Evolutionary conservation across 2,888 invertebrate genomes (phyloP).

Genomic region (Margaritifera margaritifera): DNA sequence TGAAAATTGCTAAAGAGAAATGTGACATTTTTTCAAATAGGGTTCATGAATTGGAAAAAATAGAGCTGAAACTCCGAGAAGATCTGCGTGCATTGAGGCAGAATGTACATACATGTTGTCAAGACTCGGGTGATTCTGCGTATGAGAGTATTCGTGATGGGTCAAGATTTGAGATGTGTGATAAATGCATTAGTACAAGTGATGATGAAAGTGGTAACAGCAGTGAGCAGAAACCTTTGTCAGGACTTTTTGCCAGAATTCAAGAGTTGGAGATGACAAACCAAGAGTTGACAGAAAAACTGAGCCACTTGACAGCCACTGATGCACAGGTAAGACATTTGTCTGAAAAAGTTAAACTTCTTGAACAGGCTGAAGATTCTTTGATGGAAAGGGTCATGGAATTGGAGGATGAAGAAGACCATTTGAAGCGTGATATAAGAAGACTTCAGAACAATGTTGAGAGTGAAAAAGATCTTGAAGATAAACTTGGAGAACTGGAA

Average conservation of each 20-base stretch:
- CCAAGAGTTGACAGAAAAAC: conserved; percentile 39
- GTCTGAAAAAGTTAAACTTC: conserved; percentile 56
- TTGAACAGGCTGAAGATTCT: conserved; percentile 63
- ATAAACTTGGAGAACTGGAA: conserved; percentile 34
- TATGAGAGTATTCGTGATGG: conserved; percentile 7
- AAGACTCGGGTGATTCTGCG: conserved; percentile 23
- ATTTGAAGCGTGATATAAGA: conserved; percentile 38
- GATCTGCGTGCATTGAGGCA: too few species aligned
- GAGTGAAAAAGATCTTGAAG: conserved; percentile 35
- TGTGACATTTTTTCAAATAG: too few species aligned
- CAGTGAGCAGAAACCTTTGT: conserved; percentile 32
- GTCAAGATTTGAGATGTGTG: background rate
- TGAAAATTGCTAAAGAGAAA: too few species aligned
- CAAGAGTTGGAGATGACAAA: conserved; percentile 58
- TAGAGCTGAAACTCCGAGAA: too few species aligned
- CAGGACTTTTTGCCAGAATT: conserved; percentile 53
- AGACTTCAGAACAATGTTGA: conserved; percentile 34
- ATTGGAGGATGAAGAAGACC: conserved; percentile 54
- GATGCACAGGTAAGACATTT: conserved; percentile 50
- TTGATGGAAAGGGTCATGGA: conserved; percentile 66
- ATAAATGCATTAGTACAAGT: conserved; percentile 1
- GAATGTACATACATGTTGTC: too few species aligned
- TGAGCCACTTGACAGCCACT: conserved; percentile 39
- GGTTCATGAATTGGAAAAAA: too few species aligned
- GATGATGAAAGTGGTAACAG: conserved; percentile 21